Evolutionary conservation across 2,888 invertebrate species (phyloP), one percentile per base, ranked within the genome.

Genomic region (Myopa testacea): DNA sequence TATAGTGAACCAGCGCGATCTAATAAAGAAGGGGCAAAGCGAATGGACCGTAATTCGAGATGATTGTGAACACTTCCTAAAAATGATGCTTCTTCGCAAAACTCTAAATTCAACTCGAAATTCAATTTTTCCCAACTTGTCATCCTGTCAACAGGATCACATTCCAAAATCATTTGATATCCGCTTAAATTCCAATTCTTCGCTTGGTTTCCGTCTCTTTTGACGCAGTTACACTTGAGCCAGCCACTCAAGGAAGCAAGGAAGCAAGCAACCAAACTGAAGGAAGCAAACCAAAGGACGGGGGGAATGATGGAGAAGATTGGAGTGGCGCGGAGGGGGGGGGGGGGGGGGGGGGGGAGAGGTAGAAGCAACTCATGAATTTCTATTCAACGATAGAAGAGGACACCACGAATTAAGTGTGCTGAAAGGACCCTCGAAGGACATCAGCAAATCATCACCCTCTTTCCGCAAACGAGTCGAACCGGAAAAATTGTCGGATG

Each of bases 91-190:
- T 26, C 2, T 26, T 26, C 2, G 26, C 26, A 26, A 26, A 26
- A 26, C 26, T 26, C 26, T 26, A 26, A 2, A 26, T n/a, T n/a
- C n/a, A n/a, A 40, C 37, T n/a, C 40, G 10, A 4, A 67, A 67
- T 67, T 67, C 14, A 52, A 55, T 52, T 19, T 55, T 55, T 16
- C 16, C 16, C 50, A 26, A 45, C 38, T 75, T 75, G 74, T 67
- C 74, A 67, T 50, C 38, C 34, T 63, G 74, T 63, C 74, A 63
- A 55, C 65, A 75, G 65, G 50, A 75, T 75, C 74, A 50, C 74
- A 65, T 75, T 52, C 38, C 37, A 63, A 55, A 63, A 14, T n/a
- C 65, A 65, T 65, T 75, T 75, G 19, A 65, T 60, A 75, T 52
- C 74, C 74, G 26, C 38, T 67, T 55, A 52, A 75, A 75, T 65